Evolutionary conservation across 37 sponge, comb jelly and placozoan genomes (phyloP), one percentile per base, ranked within the genome.

Genomic region (Crambe crambe): DNA sequence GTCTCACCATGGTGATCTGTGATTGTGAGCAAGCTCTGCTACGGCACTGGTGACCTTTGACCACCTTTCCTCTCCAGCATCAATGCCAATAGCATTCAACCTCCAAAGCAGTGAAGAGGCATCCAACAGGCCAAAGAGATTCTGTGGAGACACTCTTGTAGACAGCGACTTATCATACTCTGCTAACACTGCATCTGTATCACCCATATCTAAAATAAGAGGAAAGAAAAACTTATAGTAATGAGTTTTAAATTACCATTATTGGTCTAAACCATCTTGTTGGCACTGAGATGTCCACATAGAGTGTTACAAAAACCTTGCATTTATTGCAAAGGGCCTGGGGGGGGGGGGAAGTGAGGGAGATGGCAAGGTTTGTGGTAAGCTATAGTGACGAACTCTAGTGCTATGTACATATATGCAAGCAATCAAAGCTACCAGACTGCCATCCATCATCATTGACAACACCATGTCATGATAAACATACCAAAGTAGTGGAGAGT

Each of bases 81-180:
- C 88, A 18, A 83, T 66, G 42, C 85, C 81, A n/a, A 67, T 59
- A 10, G 81, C 63, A 9, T 87, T 63, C 29, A 92, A 72, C 75
- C 93, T 77, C 93, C 93, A 92, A 20, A 92, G 82, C 72, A 92
- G 70, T 2, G 93, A 92, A 25, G 89, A 83, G 10, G 85, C 85
- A 84, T 92, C 93, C 27, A 92, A 37, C 37, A 92, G 78, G 12
- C 78, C 80, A 38, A 72, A 65, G 6, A 72, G 26, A 31, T 91
- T 82, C n/a, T 80, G 80, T 42, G 84, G n/a, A 6, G 27, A 22
- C 12, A 70, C 72, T 8, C 42, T 70, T 0, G 65, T 25, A n/a
- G 37, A 51, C 36, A 91, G 25, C 0, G 75, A 59, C 26, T 56
- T 70, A 54, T 91, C 92, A 75, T 65, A 91, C 56, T 87, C 87